Conservation (phyloP, 2,888 invertebrate genomes). For the Autographa gamma region DNA sequence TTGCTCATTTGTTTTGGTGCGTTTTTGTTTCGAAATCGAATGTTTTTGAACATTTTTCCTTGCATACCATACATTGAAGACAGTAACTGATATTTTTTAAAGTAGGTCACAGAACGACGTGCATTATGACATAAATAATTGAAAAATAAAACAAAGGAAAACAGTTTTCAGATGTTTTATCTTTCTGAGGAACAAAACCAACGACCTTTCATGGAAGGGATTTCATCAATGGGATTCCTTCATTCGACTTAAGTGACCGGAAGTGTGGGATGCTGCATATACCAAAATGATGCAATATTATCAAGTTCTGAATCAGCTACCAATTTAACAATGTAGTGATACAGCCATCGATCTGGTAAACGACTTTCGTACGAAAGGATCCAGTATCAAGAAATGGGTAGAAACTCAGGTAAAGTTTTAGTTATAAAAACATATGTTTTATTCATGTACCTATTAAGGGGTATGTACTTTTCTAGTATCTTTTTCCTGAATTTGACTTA, state of each 20-base stretch:
- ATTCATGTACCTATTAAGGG: too few species aligned
- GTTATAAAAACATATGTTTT: too few species aligned
- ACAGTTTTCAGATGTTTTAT: neutral
- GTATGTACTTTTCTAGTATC: too few species aligned
- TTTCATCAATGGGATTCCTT: neutral
- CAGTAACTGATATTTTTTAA: neutral
- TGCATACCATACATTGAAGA: neutral
- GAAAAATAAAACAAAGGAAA: neutral
- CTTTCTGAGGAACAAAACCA: neutral
- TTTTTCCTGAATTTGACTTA: too few species aligned
- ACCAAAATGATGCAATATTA: neutral
- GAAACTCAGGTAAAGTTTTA: too few species aligned
- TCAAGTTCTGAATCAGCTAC: neutral
- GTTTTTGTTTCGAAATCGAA: neutral
- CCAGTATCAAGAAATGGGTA: too few species aligned
- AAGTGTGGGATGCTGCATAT: neutral
- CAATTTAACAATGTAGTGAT: neutral
- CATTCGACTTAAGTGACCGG: neutral
- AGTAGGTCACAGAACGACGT: neutral
- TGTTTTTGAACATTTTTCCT: neutral
- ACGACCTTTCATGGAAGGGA: neutral
- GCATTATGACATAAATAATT: neutral
- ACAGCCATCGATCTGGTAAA: neutral
- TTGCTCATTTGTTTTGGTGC: slow-evolving; percentile 12
- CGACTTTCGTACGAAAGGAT: too few species aligned